Conservation (phyloP, 2,888 invertebrate species). For the Pyralis farinalis region DNA sequence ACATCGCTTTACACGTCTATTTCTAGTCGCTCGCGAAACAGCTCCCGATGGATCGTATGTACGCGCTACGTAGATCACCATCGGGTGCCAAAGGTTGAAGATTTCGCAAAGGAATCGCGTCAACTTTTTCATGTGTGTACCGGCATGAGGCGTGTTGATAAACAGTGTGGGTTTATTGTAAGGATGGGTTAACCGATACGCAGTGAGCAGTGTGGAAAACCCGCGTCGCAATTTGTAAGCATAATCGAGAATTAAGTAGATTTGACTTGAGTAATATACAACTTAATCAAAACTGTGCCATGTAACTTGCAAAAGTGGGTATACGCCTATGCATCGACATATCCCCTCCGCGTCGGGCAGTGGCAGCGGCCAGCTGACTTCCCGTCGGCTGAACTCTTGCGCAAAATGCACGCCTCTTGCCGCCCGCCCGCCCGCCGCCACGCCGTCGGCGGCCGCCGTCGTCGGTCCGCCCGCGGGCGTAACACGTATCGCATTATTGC, state of each 20-base stretch:
- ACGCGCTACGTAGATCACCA: constrained; percentile 41
- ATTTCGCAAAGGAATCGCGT: constrained; percentile 43
- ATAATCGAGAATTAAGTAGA: constrained; percentile 19
- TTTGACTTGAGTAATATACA: constrained; percentile 36
- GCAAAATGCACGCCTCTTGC: constrained; percentile 40
- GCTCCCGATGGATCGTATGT: constrained; percentile 44
- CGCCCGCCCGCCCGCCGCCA: constrained; percentile 16
- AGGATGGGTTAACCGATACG: constrained; percentile 44
- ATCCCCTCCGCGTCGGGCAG: constrained; percentile 24
- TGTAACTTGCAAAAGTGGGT: constrained; percentile 12
- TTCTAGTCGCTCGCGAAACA: constrained; percentile 69
- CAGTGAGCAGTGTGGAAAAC: constrained; percentile 43
- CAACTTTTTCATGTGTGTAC: constrained; percentile 44
- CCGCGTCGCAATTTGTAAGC: constrained; percentile 44
- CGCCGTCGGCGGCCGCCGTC: constrained; percentile 19
- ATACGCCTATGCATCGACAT: constrained; percentile 3
- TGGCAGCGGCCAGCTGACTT: no score
- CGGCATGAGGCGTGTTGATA: constrained; percentile 60
- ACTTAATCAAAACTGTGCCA: constrained; percentile 12
- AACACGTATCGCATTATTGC: constrained; percentile 3
- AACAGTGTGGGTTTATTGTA: constrained; percentile 69
- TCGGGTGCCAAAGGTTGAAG: constrained; percentile 44
- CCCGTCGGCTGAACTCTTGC: constrained; percentile 50
- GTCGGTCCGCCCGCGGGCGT: constrained; percentile 24
- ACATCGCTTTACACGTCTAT: constrained; percentile 63